Conservation (phyloP, 2,797 vertebrate species). For the Protonibea diacanthus region DNA sequence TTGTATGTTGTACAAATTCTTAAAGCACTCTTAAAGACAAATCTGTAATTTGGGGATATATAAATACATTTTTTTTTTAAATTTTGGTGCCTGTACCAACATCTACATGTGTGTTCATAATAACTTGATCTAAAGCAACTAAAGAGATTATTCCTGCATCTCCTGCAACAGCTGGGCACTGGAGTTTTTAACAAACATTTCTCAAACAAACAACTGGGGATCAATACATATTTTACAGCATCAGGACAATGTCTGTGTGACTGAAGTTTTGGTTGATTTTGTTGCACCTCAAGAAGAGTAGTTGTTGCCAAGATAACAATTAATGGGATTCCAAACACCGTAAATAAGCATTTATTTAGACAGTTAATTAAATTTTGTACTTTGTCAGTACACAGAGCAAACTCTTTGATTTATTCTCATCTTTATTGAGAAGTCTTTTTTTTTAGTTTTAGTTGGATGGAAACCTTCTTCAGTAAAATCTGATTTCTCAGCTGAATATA, state of each 20-base stretch:
- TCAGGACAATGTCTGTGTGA: neutral
- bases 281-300: neutral
- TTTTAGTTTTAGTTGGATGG: neutral
- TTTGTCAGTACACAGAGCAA: neutral
- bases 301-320: constrained; percentile 1
- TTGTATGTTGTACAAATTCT: neutral
- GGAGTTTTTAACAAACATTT: neutral
- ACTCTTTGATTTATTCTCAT: neutral
- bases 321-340: neutral
- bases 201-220: neutral
- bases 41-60: neutral
- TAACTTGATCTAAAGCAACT: neutral
- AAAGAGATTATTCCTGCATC: neutral
- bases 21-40: neutral
- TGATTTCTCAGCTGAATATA: constrained; percentile 12
- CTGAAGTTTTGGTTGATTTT: neutral
- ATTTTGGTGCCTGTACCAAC: neutral
- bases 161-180: neutral
- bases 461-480: neutral
- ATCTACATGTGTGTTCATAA: neutral
- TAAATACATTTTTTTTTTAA: neutral
- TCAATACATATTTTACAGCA: neutral
- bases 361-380: neutral
- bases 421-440: neutral
- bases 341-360: neutral